Evolutionary conservation across 2,797 vertebrate genomes (phyloP).

Genomic region (Anabacerthia variegaticeps): DNA sequence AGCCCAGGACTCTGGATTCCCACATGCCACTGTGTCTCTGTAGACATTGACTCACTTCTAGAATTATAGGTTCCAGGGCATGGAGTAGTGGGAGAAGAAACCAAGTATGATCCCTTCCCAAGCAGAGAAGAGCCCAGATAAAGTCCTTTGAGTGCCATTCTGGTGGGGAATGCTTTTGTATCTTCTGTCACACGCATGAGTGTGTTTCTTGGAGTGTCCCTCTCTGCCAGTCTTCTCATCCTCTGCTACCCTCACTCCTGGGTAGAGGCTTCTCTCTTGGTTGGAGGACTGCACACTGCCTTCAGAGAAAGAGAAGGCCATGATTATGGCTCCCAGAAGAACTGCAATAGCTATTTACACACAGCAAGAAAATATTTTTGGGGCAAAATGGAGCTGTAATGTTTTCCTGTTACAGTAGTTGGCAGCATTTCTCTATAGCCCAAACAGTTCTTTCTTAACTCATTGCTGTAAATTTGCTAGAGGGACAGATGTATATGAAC

Average conservation of each 20-base stretch:
- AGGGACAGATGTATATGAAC: neutral
- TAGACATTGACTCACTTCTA: neutral
- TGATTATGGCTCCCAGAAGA: neutral
- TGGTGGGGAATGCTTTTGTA: neutral
- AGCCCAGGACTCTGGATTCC: neutral
- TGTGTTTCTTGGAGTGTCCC: fast-evolving
- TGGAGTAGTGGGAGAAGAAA: neutral
- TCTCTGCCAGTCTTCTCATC: neutral
- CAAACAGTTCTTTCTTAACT: constrained; percentile 25
- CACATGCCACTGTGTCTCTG: neutral
- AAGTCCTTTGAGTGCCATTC: neutral
- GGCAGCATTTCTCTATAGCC: constrained; percentile 71
- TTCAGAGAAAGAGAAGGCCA: neutral
- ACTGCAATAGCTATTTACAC: neutral
- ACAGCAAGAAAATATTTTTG: neutral
- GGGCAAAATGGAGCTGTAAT: constrained; percentile 64
- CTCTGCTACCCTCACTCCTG: neutral
- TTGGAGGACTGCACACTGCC: neutral
- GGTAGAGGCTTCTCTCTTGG: neutral
- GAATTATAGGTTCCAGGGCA: neutral
- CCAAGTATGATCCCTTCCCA: neutral
- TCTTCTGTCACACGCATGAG: neutral
- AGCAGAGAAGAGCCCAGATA: neutral
- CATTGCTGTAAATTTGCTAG: neutral
- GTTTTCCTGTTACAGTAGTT: constrained; percentile 69